Percentiles rank a stretch among this genome's conserved stretches.
Conservation (phyloP, 1,140 invertebrate species). For the Mercenaria mercenaria region DNA sequence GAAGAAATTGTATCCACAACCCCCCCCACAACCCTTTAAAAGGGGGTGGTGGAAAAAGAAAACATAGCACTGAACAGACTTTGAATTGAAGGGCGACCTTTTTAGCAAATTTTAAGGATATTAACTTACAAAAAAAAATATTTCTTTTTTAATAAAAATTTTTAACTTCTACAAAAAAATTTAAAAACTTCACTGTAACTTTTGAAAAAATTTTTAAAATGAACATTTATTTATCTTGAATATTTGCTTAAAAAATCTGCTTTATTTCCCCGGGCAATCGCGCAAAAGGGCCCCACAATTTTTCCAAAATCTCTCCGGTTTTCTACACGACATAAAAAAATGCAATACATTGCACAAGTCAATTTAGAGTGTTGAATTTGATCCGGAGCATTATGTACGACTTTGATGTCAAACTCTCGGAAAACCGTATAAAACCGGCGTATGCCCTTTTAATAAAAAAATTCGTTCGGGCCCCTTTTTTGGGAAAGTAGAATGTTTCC, state of each 20-base stretch:
- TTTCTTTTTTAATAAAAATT: too few species aligned
- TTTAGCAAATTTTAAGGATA: too few species aligned
- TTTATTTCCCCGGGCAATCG: neutral
- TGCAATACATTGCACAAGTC: neutral
- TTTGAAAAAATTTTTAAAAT: neutral
- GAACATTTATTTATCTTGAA: neutral
- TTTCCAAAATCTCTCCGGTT: neutral
- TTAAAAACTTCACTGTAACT: neutral
- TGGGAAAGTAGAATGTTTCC: constrained; percentile 40
- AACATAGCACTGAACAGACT: too few species aligned
- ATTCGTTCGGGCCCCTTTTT: neutral
- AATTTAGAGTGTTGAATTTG: neutral
- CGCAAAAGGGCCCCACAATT: neutral
- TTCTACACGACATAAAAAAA: neutral
- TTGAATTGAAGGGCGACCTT: too few species aligned
- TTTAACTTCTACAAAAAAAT: neutral
- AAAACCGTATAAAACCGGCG: neutral
- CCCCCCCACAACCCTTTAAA: too few species aligned
- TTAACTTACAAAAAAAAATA: too few species aligned
- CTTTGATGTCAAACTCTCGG: neutral
- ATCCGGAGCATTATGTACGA: neutral
- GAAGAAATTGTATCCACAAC: neutral
- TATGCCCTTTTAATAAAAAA: neutral
- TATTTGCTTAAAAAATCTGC: neutral
- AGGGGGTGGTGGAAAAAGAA: too few species aligned